These are phyloP conservation scores for Lordiphosa clarofinis DNA, from an alignment of 1,140 invertebrate genomes.

Conservation along the genomic window DNA sequence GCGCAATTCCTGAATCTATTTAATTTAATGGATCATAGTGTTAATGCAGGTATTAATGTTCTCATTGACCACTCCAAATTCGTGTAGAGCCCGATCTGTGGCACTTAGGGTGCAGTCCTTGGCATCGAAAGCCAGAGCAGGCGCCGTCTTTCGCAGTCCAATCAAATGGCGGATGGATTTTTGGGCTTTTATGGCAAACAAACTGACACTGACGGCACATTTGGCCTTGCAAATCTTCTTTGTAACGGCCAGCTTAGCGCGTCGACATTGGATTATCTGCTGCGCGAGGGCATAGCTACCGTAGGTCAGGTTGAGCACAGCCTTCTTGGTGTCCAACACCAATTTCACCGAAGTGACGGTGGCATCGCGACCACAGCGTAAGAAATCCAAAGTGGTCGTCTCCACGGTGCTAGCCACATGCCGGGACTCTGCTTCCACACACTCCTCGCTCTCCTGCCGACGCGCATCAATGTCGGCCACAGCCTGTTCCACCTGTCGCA, in stretches of 20 bases:
- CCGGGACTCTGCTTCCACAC: conserved; percentile 28
- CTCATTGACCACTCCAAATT: conserved; percentile 23
- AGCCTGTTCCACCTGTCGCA: conserved; percentile 29
- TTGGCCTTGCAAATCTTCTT: conserved; percentile 16
- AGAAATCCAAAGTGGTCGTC: conserved; percentile 27
- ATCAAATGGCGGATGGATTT: conserved; percentile 33
- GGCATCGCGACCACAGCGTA: conserved; percentile 31
- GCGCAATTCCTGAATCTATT: not conserved
- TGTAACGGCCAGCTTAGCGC: conserved; percentile 1
- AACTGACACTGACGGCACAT: not conserved
- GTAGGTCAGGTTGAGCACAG: conserved; percentile 36
- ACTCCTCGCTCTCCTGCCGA: conserved; percentile 31
- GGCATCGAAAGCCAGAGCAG: conserved; percentile 38
- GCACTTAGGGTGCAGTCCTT: conserved; percentile 39
- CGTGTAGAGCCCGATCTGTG: conserved; percentile 24
- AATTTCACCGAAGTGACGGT: conserved; percentile 26
- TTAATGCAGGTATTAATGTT: conserved; percentile 30
- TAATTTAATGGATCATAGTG: conserved; percentile 7
- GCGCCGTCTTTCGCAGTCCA: conserved; percentile 28
- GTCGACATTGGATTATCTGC: not conserved
- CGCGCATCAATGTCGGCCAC: conserved; percentile 28
- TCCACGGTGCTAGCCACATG: conserved; percentile 17
- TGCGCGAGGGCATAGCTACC: conserved; percentile 24
- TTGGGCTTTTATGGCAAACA: conserved; percentile 19
- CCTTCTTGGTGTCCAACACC: conserved; percentile 24